Evolutionary conservation across 2,888 invertebrate species (phyloP), one percentile per base, ranked within the genome.

Genomic region (Thyatira batis): DNA sequence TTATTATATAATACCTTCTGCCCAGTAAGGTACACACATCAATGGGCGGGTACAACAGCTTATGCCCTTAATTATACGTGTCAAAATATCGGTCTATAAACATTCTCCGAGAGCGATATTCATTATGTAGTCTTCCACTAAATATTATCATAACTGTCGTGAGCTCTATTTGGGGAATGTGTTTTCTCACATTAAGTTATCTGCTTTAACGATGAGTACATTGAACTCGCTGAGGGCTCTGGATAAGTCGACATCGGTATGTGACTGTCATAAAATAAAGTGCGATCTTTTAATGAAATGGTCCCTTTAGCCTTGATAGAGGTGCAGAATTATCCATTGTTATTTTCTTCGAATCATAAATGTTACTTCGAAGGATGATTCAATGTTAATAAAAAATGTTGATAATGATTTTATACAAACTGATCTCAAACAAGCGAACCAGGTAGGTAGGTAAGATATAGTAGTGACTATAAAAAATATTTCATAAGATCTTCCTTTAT

Each of bases 161-260:
- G 66, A 65, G 66, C 54, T 66, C 57, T 67, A 65, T 76, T 77
- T 60, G 71, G 57, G 65, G 75, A 79, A 77, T 72, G 67, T 75
- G 67, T 78, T 80, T 83, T 79, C 80, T 78, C 78, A 78, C 80
- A 80, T 80, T 76, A 75, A 75, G 69, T 80, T 85, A 84, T 84
- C 82, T 80, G 67, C 60, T 52, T 58, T 54, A 59, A 68, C 69
- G 60, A 61, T 60, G 74, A 71, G 84, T 72, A 69, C 82, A 70
- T 67, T 72, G 84, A 84, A 76, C 83, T 74, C 61, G 67, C 64
- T 68, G 64, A 76, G 77, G 73, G 78, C 71, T 69, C 65, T 65
- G 76, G 73, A 72, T 81, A 76, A 76, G 59, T 57, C 52, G 52
- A 64, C 70, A 67, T 67, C 72, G 65, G 39, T 39, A 39, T 69